Conservation (phyloP, 2,113 vertebrate genomes). For the Vulpes vulpes region DNA sequence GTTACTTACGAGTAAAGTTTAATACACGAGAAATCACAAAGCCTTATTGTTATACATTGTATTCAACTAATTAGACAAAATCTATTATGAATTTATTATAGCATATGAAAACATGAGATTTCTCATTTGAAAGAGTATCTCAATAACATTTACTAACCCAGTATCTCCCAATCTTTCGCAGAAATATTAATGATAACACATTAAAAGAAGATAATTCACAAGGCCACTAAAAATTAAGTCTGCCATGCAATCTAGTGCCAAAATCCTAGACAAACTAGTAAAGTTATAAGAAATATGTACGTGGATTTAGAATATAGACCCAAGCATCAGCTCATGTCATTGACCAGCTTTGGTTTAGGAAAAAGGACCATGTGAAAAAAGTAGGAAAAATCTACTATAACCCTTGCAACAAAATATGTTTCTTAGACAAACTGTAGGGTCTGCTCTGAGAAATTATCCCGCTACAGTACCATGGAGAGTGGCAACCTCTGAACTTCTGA, state of each 20-base stretch:
- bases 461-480: neutral
- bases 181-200: conserved; percentile 37
- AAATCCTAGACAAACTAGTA: neutral
- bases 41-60: neutral
- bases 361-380: neutral
- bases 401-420: neutral
- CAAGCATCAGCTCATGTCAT: neutral
- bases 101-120: neutral
- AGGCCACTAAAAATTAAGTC: conserved; percentile 3
- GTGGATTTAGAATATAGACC: neutral
- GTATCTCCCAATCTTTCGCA: neutral
- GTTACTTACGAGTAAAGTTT: conserved; percentile 36
- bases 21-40: conserved; percentile 40
- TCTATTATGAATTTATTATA: neutral
- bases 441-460: neutral
- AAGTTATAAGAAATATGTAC: neutral
- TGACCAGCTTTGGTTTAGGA: neutral
- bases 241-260: neutral
- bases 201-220: conserved; percentile 12
- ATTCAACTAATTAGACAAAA: conserved; percentile 49
- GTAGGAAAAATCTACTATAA: neutral
- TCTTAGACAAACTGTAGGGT: neutral
- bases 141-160: neutral
- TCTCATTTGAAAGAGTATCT: conserved; percentile 17
- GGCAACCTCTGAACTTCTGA: neutral